Evolutionary conservation across 2,888 invertebrate species (phyloP), one percentile per base, ranked within the genome.

Genomic region (Disparrhopalites patrizii): DNA sequence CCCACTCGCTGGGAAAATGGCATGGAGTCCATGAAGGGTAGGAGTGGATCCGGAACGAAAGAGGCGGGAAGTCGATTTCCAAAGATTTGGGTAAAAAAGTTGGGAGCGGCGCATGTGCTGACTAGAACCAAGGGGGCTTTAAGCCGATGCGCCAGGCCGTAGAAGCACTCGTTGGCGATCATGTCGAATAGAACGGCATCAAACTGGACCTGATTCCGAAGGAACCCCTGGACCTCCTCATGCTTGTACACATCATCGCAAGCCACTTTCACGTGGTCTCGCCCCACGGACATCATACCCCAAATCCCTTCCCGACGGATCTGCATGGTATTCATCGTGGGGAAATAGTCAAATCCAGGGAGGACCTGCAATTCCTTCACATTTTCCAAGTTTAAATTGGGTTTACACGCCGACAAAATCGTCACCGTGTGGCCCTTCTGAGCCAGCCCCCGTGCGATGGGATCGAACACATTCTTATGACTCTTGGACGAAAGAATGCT

Each of bases 51-150:
- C 1, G 68, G 68, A 15, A 68, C 65, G 33, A 68, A 68, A 15
- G 62, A 57, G 0, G 65, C 30, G 1, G 65, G 65, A 5, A 65
- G 28, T 18, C 52, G 31, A 60, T 65, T 65, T 23, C 65, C 65
- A 51, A 60, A 10, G n/a, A 36, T 13, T 2, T 33, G 18, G 2
- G 65, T 65, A 18, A 50, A 33, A 20, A 27, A 31, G 13, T 10
- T 8, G 1, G 30, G 20, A 4, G 50, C 61, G 5, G 61, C 31
- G 18, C 47, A 30, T 2, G 61, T 61, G 7, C 28, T 50, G 10
- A 43, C 40, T 8, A 28, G 18, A 18, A 61, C 28, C 10, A 47
- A 31, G 5, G 61, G 61, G 30, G 43, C 27, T 10, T 33, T 28
- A 25, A 61, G 28, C 20, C 33, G 28, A 23, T 27, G 7, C 28